Percentiles rank a stretch among this genome's conserved stretches.
These are phyloP conservation scores for Calcarius lapponicus DNA, from an alignment of 2,797 vertebrate genomes.

Conservation along the genomic window DNA sequence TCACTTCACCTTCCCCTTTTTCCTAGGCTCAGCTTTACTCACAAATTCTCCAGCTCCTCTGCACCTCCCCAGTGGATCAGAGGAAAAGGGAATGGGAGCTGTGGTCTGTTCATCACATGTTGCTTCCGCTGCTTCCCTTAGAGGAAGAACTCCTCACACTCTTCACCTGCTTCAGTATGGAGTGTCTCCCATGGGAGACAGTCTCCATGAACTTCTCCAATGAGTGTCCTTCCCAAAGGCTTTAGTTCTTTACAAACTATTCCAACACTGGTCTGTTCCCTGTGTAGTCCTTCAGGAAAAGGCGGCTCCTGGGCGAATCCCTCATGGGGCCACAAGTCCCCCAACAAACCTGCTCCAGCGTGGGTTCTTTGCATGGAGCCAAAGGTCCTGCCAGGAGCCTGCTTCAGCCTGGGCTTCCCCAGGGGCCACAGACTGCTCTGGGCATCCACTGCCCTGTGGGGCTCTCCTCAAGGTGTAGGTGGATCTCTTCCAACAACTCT, in stretches of 20 bases:
- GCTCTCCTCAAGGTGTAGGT: neutral
- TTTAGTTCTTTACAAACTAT: neutral
- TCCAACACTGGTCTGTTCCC: accelerated
- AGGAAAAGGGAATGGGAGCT: neutral
- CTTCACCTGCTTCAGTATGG: neutral
- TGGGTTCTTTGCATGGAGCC: neutral
- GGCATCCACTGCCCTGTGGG: neutral
- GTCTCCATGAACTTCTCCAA: neutral
- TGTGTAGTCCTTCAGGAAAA: no score
- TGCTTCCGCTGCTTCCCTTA: neutral
- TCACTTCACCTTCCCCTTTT: neutral
- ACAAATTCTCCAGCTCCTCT: neutral
- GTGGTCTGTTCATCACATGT: neutral
- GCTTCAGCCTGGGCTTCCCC: neutral
- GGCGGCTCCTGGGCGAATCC: neutral
- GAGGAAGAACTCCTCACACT: neutral
- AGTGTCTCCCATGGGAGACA: neutral
- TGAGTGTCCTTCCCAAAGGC: neutral
- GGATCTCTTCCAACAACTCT: neutral
- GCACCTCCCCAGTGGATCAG: neutral
- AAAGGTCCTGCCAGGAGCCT: neutral
- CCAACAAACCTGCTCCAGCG: neutral
- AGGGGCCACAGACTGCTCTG: neutral
- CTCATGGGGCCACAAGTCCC: neutral
- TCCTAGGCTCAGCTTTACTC: neutral